Percentiles rank a stretch among this genome's conserved stretches.
Evolutionary conservation across 2,113 vertebrate species (phyloP).

Genomic region (Callaeas wilsoni): DNA sequence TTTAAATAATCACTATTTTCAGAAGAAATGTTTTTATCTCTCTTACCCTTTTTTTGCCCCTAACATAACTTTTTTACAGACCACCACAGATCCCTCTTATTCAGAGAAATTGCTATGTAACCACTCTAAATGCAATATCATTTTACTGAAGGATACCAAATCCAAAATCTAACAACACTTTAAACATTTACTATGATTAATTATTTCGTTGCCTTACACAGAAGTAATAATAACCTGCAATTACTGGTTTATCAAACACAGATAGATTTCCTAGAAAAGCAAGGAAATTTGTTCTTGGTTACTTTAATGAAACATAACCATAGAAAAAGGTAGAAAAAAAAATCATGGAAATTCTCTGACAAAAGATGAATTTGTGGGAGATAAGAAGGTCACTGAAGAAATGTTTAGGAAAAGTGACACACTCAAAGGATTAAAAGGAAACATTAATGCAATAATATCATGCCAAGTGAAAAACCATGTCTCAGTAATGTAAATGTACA

Average conservation of each 20-base stretch:
- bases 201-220: background rate
- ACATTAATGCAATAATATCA: background rate
- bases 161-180: background rate
- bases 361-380: background rate
- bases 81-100: background rate
- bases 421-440: background rate
- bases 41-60: fast-evolving
- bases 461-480: background rate
- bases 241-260: background rate
- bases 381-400: background rate
- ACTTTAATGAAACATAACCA: background rate
- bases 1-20: background rate
- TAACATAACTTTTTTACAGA: background rate
- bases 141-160: background rate
- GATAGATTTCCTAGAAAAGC: background rate
- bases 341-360: background rate
- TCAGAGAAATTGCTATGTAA: background rate
- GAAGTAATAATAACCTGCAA: background rate
- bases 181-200: background rate
- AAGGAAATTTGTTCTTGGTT: background rate
- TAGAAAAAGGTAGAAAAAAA: background rate
- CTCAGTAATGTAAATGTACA: background rate
- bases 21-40: background rate
- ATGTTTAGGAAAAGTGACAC: background rate
- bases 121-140: background rate